phyloP scores from a whole-genome alignment of 1,140 invertebrate genomes.

The Diachasmimorpha longicaudata region DNA sequence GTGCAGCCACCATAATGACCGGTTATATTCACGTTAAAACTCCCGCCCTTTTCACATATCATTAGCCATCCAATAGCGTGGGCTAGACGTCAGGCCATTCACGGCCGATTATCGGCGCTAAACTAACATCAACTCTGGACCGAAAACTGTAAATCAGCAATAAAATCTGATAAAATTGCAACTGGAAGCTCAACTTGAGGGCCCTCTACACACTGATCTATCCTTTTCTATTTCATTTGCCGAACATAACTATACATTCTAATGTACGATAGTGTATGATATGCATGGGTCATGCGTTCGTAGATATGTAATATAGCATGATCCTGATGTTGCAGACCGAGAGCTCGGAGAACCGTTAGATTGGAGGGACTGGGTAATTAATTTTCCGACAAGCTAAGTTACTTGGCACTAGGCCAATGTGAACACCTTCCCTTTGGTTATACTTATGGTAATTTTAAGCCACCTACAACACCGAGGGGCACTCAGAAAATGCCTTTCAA shows the following conservation, averaged over 20 bases:
- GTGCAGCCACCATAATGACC: neutral
- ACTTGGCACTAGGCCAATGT: slow-evolving; percentile 60
- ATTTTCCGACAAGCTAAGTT: slow-evolving; percentile 50
- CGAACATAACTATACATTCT: neutral
- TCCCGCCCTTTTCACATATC: neutral
- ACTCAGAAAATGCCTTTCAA: no score
- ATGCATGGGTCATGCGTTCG: neutral
- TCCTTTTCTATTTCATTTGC: neutral
- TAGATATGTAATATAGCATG: slow-evolving; percentile 30
- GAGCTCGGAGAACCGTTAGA: slow-evolving; percentile 55
- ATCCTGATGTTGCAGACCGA: slow-evolving; percentile 33
- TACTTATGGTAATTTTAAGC: neutral
- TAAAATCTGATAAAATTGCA: slow-evolving; percentile 47
- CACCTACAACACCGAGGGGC: neutral
- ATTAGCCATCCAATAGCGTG: slow-evolving; percentile 2
- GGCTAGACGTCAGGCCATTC: slow-evolving; percentile 29
- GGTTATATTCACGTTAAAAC: neutral
- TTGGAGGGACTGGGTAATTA: slow-evolving; percentile 58
- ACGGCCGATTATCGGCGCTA: slow-evolving; percentile 36
- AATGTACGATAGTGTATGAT: slow-evolving; percentile 10
- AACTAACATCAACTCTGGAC: slow-evolving; percentile 21
- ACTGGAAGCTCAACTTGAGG: slow-evolving; percentile 20
- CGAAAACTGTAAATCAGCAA: slow-evolving; percentile 37
- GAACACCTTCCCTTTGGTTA: slow-evolving; percentile 54
- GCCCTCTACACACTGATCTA: neutral